Base-by-base conservation (phyloP, 1,140 invertebrate genomes). In the Paraescarpia echinospica region DNA sequence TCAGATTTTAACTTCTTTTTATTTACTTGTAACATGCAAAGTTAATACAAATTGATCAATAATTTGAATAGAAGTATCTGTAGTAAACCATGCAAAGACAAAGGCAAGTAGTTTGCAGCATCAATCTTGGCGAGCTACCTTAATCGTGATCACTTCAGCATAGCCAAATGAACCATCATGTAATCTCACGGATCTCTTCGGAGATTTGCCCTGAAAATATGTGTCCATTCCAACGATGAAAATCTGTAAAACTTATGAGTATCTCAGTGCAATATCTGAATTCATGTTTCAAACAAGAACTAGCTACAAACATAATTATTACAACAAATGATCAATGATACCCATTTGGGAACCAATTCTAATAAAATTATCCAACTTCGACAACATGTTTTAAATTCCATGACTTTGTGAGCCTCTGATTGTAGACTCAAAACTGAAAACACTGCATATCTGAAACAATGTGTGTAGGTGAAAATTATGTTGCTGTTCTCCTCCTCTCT, bases 81-180 rank as follows among this genome's bases (percentile, higher is more conserved):
- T 27, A 77, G 9, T 27, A 77, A 77, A 18, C 12, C 14, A 31
- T 77, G 8, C 59, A 77, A 77, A 77, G 22, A 41, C 41, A 77
- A 22, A 77, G 22, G 59, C 59, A 77, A 4, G 59, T 18, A 77
- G 14, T 77, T 18, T 18, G 59, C 27, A 31, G 59, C 18, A 77
- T 77, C 59, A 18, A 12, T 77, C 59, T 18, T 14, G 59, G 14
- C 2, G 59, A n/a, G 59, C 18, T 90, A 93, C 93, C 93, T 93
- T 93, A 31, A 93, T 90, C 18, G 91, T 92, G 35, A 93, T 90
- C 14, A 93, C 93, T 89, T 93, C 93, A 22, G 91, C 92, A 33
- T 48, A 93, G 34, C 93, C 93, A 89, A 92, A 93, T 33, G 93
- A 93, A n/a, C 93, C 93, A 33, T 93, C 93, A 33, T 93, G 91